Conservation (phyloP, 2,888 invertebrate genomes). For the Oxycera nigricornis region DNA sequence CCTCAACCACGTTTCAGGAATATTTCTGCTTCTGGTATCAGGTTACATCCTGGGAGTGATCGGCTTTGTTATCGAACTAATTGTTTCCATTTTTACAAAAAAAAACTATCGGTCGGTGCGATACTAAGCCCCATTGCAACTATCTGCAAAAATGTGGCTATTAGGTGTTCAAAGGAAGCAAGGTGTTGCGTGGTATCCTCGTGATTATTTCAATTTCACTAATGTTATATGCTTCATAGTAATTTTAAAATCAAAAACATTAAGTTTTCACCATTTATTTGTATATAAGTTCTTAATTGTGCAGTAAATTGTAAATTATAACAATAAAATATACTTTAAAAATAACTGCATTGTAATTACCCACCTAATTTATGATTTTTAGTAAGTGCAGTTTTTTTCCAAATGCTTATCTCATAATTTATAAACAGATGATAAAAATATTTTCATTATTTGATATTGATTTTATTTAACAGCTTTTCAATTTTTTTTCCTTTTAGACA, state of each 20-base stretch:
- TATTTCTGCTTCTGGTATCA: slow-evolving; percentile 54
- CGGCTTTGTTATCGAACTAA: slow-evolving; percentile 53
- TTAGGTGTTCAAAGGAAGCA: no score
- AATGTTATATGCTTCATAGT: no score
- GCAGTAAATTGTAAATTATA: slow-evolving; percentile 32
- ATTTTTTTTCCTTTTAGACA: slow-evolving; percentile 19
- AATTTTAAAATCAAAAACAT: background rate
- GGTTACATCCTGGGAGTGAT: slow-evolving; percentile 53
- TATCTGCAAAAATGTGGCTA: no score
- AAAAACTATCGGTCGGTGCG: no score
- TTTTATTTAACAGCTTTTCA: slow-evolving; percentile 1
- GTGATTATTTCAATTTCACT: no score
- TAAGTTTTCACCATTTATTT: slow-evolving; percentile 17
- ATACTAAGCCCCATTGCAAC: no score
- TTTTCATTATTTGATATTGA: slow-evolving; percentile 17
- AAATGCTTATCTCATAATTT: slow-evolving; percentile 7
- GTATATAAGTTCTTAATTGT: slow-evolving; percentile 19
- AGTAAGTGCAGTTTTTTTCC: slow-evolving; percentile 9
- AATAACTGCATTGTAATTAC: background rate
- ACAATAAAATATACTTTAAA: slow-evolving; percentile 18
- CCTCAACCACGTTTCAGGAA: slow-evolving; percentile 57
- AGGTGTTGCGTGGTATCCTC: no score
- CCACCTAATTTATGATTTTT: background rate
- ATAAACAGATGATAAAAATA: slow-evolving; percentile 32
- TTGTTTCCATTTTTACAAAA: background rate